phyloP scores from a whole-genome alignment of 2,113 vertebrate species.

The Paradoxurus hermaphroditus region DNA sequence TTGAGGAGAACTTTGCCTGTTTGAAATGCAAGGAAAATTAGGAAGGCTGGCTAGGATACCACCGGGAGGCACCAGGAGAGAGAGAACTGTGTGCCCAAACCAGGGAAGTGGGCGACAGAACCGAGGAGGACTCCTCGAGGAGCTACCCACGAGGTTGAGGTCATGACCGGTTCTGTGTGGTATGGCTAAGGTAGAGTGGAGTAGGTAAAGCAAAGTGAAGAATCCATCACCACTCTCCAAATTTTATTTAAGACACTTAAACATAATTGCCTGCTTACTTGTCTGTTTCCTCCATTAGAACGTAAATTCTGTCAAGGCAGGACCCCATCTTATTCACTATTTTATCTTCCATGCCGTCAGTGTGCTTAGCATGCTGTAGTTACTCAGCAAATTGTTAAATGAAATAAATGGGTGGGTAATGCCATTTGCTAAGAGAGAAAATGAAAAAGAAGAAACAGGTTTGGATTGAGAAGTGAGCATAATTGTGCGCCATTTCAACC shows the following conservation, averaged over 20 bases:
- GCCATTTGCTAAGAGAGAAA: constrained; percentile 13
- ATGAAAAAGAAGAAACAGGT: neutral
- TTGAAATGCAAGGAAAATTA: neutral
- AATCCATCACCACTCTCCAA: neutral
- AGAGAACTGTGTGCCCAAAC: neutral
- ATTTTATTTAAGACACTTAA: neutral
- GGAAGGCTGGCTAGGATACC: neutral
- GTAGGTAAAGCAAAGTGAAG: neutral
- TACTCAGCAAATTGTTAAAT: neutral
- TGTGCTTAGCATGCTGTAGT: neutral
- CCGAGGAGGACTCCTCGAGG: neutral
- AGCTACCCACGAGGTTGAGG: neutral
- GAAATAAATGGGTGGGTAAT: neutral
- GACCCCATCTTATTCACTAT: neutral
- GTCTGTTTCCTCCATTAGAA: neutral
- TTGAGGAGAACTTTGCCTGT: neutral
- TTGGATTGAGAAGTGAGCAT: neutral
- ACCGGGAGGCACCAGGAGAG: neutral
- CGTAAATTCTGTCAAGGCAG: neutral
- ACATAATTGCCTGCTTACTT: neutral
- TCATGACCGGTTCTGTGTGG: neutral
- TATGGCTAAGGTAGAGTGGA: neutral
- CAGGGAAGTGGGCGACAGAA: neutral
- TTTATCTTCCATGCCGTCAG: neutral
- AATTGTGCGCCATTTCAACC: neutral